These are phyloP conservation scores for Etheostoma nigrum DNA, from an alignment of 2,797 vertebrate genomes.

Conservation along the genomic window DNA sequence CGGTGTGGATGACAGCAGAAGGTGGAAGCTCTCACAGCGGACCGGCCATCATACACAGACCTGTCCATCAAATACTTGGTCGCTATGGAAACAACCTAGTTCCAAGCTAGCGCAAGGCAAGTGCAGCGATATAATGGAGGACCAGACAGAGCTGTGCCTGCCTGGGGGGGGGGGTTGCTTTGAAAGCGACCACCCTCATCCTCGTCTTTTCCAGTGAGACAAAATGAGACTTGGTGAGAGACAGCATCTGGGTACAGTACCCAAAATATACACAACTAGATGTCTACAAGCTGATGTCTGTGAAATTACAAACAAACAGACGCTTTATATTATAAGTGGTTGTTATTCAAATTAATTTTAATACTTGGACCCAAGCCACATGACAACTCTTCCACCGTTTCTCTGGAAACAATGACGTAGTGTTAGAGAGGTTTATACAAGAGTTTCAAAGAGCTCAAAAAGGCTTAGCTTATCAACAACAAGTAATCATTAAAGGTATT, in stretches of 20 bases:
- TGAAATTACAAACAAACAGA: background rate
- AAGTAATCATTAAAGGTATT: slow-evolving; percentile 67
- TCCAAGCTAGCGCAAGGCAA: slow-evolving; percentile 68
- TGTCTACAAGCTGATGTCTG: slow-evolving; percentile 20
- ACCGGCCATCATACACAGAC: slow-evolving; percentile 67
- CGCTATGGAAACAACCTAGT: slow-evolving; percentile 84
- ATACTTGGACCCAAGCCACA: slow-evolving; percentile 9
- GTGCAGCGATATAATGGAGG: slow-evolving; percentile 65
- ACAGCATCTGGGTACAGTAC: slow-evolving; percentile 21
- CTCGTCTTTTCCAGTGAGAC: slow-evolving; percentile 55
- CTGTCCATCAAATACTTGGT: slow-evolving; percentile 80
- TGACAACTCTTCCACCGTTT: slow-evolving; percentile 6
- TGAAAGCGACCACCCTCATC: slow-evolving; percentile 63
- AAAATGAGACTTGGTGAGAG: slow-evolving; percentile 41
- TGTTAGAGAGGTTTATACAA: slow-evolving; percentile 40
- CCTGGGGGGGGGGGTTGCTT: slow-evolving; percentile 66
- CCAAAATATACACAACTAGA: slow-evolving; percentile 32
- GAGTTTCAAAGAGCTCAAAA: slow-evolving; percentile 45
- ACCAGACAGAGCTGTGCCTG: slow-evolving; percentile 67
- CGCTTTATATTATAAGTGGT: slow-evolving; percentile 7
- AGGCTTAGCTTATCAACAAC: slow-evolving; percentile 64
- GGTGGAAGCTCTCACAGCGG: slow-evolving; percentile 51
- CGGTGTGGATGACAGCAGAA: slow-evolving; percentile 40
- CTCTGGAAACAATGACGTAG: slow-evolving; percentile 34
- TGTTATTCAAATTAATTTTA: slow-evolving; percentile 16